phyloP scores from a whole-genome alignment of 2,888 invertebrate species.

The Acanthopleura granulata region DNA sequence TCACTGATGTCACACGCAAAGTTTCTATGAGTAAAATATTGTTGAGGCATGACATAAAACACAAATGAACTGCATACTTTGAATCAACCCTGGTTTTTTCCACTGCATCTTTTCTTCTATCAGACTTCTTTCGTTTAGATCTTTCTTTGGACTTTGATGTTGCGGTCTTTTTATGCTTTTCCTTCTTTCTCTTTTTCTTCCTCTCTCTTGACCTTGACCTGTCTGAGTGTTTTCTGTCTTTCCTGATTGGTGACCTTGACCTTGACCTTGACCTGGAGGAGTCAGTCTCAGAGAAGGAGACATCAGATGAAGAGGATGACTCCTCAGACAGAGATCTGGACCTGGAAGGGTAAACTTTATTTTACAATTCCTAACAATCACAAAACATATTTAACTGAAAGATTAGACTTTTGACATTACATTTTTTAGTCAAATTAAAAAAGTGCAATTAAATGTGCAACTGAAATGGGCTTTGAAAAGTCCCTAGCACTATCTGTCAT shows the following conservation, averaged over 20 bases:
- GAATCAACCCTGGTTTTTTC: background rate
- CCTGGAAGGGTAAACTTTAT: too few species aligned
- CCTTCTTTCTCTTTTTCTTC: constrained; percentile 27
- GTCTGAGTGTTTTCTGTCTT: constrained; percentile 28
- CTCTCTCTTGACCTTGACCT: constrained; percentile 23
- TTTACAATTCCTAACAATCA: too few species aligned
- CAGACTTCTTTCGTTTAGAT: constrained; percentile 28
- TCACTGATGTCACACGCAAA: too few species aligned
- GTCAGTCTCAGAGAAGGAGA: background rate
- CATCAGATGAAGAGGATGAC: background rate
- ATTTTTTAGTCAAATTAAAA: too few species aligned
- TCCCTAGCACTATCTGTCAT: too few species aligned
- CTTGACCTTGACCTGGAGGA: constrained; percentile 31
- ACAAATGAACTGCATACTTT: background rate
- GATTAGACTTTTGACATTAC: too few species aligned
- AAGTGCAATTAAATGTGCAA: too few species aligned
- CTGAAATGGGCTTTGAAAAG: too few species aligned
- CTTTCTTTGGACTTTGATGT: constrained; percentile 24
- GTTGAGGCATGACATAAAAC: too few species aligned
- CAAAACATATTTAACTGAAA: too few species aligned
- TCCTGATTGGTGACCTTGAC: constrained; percentile 41
- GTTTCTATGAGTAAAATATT: too few species aligned
- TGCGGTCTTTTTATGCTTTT: background rate
- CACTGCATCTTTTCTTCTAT: constrained; percentile 20
- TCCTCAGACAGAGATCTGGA: too few species aligned